A percentile compares a stretch with the other conserved stretches of the same genome.
These are phyloP conservation scores for Gymnopithys bicolor DNA, from an alignment of 2,797 vertebrate species.

Conservation along the genomic window DNA sequence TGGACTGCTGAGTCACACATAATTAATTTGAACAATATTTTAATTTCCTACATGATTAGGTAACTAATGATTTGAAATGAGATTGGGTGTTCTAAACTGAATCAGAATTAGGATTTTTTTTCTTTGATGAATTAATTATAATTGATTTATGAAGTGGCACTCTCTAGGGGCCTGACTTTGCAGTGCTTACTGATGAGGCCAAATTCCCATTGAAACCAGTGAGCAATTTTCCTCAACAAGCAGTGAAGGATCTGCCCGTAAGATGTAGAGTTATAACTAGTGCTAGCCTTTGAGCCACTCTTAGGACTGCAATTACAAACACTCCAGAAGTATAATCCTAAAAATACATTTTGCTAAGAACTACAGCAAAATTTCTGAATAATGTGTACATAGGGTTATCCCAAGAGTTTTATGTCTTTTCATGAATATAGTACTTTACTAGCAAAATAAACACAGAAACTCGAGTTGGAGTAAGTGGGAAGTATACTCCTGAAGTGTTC, in stretches of 20 bases:
- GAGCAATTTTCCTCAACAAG: constrained; percentile 33
- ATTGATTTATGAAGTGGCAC: constrained; percentile 57
- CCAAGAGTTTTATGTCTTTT: not conserved
- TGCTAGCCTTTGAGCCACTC: not conserved
- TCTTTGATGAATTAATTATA: constrained; percentile 46
- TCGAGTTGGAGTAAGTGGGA: not conserved
- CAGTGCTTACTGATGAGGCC: constrained; percentile 8
- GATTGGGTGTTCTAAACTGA: constrained; percentile 4
- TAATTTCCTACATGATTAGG: constrained; percentile 66
- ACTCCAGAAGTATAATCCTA: not conserved
- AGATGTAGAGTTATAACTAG: not conserved
- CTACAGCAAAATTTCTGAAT: not conserved
- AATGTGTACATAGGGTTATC: not conserved
- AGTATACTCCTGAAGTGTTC: not conserved
- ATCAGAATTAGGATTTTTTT: not conserved
- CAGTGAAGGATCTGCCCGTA: not conserved
- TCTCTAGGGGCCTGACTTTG: constrained; percentile 3
- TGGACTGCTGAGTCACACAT: constrained; percentile 45
- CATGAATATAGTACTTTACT: not conserved
- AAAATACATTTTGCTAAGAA: constrained; percentile 22
- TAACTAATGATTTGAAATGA: constrained; percentile 63
- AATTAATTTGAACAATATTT: constrained; percentile 62
- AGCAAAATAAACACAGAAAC: not conserved
- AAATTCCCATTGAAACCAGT: constrained; percentile 15
- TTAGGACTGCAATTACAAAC: not conserved